A percentile compares a stretch with the other conserved stretches of the same genome.
These are phyloP conservation scores for Bombus sibiricus DNA, from an alignment of 1,140 invertebrate genomes.

Conservation along the genomic window DNA sequence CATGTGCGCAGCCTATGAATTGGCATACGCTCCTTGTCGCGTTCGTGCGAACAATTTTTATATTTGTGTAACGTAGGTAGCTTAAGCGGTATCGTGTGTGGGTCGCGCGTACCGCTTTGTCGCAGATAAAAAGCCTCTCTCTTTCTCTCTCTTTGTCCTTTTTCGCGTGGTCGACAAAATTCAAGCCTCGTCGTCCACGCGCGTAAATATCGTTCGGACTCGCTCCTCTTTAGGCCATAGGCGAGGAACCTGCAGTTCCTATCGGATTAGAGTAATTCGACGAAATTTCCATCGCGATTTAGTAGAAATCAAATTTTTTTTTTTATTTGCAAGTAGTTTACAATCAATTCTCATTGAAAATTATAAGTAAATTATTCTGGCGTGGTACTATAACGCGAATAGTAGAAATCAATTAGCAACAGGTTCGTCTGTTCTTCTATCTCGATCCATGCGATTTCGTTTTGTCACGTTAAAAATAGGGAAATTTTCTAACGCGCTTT, in stretches of 20 bases:
- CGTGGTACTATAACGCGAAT: too few species aligned
- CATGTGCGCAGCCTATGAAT: conserved; percentile 1
- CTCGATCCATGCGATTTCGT: too few species aligned
- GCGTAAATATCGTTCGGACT: not conserved
- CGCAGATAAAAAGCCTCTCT: conserved; percentile 16
- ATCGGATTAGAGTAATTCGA: not conserved
- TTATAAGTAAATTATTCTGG: too few species aligned
- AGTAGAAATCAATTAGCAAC: not conserved
- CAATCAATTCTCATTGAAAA: too few species aligned
- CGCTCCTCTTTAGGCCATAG: conserved; percentile 39
- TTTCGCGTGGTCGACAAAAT: conserved; percentile 49
- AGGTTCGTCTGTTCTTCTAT: too few species aligned
- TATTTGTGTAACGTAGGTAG: conserved; percentile 46
- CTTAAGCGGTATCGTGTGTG: conserved; percentile 4
- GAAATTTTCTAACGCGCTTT: too few species aligned
- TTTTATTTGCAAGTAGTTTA: too few species aligned
- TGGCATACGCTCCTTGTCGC: not conserved
- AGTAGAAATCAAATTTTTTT: not conserved
- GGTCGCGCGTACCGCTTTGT: conserved; percentile 24
- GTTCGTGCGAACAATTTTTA: conserved; percentile 32
- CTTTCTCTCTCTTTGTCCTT: conserved; percentile 25
- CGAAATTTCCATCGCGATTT: not conserved
- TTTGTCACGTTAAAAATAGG: too few species aligned
- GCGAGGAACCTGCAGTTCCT: not conserved
- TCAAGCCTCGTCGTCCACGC: conserved; percentile 21